phyloP scores from a whole-genome alignment of 2,888 invertebrate species.

The Troglohyphantes excavatus region DNA sequence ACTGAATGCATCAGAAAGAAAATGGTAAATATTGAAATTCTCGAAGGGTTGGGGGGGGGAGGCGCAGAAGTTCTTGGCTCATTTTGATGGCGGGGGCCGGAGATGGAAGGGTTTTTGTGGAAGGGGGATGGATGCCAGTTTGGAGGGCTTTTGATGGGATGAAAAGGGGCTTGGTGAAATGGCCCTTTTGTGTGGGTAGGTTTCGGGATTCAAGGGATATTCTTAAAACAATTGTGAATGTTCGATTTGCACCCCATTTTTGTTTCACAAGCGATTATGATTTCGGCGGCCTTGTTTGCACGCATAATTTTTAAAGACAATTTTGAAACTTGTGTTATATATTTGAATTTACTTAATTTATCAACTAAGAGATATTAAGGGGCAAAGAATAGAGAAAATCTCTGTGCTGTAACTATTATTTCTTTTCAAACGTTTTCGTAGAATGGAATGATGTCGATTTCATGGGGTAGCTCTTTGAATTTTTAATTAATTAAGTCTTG shows the following conservation, averaged over 20 bases:
- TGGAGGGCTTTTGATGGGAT: not conserved
- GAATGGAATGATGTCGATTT: too few relatives aligned
- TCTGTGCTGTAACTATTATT: too few relatives aligned
- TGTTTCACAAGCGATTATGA: too few relatives aligned
- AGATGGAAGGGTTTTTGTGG: not conserved
- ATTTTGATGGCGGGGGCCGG: not conserved
- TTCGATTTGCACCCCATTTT: not conserved
- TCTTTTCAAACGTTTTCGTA: too few relatives aligned
- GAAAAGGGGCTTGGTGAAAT: not conserved
- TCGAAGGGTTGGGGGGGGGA: not conserved
- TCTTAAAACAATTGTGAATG: not conserved
- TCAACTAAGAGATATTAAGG: too few relatives aligned
- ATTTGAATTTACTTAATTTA: too few relatives aligned
- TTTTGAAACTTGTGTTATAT: too few relatives aligned
- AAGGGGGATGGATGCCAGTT: slow-evolving; percentile 2
- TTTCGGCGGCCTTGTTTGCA: too few relatives aligned
- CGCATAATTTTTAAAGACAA: too few relatives aligned
- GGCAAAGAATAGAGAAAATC: too few relatives aligned
- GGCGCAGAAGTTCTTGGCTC: not conserved
- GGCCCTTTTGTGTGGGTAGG: not conserved
- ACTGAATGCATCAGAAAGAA: slow-evolving; percentile 4
- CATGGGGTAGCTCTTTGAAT: too few relatives aligned
- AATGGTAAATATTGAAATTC: slow-evolving; percentile 33
- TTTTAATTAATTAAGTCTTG: too few relatives aligned
- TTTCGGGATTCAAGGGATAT: not conserved